Evolutionary conservation across 2,113 vertebrate species (phyloP).

Genomic region (Potamarius usumacintae): DNA sequence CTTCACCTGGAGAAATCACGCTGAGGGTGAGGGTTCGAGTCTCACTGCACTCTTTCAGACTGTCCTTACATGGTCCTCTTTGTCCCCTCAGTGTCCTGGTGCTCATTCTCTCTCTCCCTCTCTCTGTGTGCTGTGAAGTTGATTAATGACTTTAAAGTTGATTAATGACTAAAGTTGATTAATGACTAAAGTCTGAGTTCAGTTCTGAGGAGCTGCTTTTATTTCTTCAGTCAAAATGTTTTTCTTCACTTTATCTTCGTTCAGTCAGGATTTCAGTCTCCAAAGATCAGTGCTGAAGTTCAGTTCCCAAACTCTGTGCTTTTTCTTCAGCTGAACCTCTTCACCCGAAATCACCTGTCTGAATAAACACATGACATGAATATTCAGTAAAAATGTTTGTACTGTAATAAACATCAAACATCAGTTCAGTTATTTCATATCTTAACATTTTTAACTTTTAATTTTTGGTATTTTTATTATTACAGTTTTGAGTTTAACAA

Average conservation of each 20-base stretch:
- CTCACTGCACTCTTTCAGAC: too few species aligned
- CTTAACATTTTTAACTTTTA: neutral
- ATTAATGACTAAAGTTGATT: neutral
- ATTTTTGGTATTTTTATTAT: neutral
- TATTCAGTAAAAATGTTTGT: neutral
- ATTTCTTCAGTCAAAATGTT: neutral
- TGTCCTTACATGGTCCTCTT: too few species aligned
- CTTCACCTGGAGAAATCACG: neutral
- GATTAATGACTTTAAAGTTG: too few species aligned
- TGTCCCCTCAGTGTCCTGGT: neutral
- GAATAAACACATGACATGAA: neutral
- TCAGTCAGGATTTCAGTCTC: too few species aligned
- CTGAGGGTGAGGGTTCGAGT: neutral
- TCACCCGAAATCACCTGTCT: neutral
- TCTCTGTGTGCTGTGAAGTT: neutral
- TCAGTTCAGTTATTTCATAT: neutral
- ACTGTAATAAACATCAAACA: neutral
- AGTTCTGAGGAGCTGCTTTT: neutral
- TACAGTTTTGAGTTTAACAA: neutral
- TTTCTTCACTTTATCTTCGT: too few species aligned
- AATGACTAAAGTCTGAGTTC: neutral
- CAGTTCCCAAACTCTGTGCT: neutral
- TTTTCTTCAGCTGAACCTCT: neutral
- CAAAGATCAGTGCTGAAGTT: too few species aligned
- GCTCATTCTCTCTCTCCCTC: rapidly evolving